Evolutionary conservation across 2,113 vertebrate genomes (phyloP).

Genomic region (Mus pahari): DNA sequence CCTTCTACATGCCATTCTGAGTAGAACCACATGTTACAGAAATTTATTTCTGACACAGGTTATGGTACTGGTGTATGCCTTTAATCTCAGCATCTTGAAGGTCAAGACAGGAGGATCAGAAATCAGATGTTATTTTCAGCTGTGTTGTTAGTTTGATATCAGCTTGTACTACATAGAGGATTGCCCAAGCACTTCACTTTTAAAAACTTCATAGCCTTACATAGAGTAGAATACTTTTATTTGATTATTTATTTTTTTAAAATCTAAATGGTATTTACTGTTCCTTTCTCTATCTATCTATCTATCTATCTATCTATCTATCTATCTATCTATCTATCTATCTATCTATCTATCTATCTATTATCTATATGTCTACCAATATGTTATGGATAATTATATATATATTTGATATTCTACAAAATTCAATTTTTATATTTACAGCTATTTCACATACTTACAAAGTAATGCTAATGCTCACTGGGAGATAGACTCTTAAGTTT

Average conservation of each 20-base stretch:
- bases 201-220: neutral
- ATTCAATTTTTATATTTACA: slow-evolving; percentile 20
- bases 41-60: neutral
- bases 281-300: neutral
- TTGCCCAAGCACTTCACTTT: neutral
- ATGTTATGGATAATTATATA: neutral
- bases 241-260: neutral
- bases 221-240: slow-evolving; percentile 15
- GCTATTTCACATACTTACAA: slow-evolving; percentile 2
- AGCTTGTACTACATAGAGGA: neutral
- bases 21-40: slow-evolving; percentile 39
- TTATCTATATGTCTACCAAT: too few species aligned
- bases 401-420: neutral
- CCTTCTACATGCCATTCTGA: slow-evolving; percentile 29
- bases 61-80: neutral
- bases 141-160: neutral
- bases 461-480: neutral
- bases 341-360: too few species aligned
- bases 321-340: too few species aligned
- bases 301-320: too few species aligned
- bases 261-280: neutral
- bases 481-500: neutral
- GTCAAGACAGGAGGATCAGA: neutral
- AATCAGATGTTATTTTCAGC: neutral
- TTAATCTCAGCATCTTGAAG: neutral